Evolutionary conservation across 2,888 invertebrate species (phyloP), one percentile per base, ranked within the genome.

Genomic region (Carabus problematicus): DNA sequence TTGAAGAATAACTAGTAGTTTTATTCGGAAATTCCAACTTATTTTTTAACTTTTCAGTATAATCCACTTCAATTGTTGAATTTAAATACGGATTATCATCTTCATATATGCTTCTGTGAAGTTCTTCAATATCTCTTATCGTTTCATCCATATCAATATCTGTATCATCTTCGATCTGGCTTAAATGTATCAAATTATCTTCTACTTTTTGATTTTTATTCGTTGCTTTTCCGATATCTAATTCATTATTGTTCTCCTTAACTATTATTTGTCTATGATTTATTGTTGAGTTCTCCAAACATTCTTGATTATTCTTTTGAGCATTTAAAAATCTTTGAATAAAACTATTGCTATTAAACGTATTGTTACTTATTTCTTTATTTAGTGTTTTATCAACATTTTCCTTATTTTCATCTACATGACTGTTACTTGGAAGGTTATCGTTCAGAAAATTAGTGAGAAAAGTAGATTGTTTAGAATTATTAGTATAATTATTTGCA

Each of bases 111-210:
- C 18, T 45, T 68, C 19, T 60, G 19, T 14, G 47, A 8, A 2
- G 52, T 61, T 14, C 59, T 68, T 55, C 43, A 9, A 69, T 54
- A 16, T 61, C 62, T 60, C 60, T 16, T n/a, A 67, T 39, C n/a
- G 67, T 60, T 67, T 52, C 18, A 41, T 66, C 56, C 49, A 66
- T 49, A 66, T 66, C 49, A 0, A 66, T 40, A 40, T 49, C 52
- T 40, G 70, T 54, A 41, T 64, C 64, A 43, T 58, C 52, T 66
- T 66, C 67, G 16, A 68, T 67, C n/a, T 62, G 45, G 29, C 58
- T 49, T 56, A 70, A 11, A 61, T 67, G 62, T 55, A 70, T 43
- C 42, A 43, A 45, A 12, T 66, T 9, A 42, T 41, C 39, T 8
- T 56, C 19, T 40, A 1, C 41, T 12, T 1, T 18, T n/a, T 56